phyloP scores from a whole-genome alignment of 2,113 vertebrate species.

The Cepphus grylle region DNA sequence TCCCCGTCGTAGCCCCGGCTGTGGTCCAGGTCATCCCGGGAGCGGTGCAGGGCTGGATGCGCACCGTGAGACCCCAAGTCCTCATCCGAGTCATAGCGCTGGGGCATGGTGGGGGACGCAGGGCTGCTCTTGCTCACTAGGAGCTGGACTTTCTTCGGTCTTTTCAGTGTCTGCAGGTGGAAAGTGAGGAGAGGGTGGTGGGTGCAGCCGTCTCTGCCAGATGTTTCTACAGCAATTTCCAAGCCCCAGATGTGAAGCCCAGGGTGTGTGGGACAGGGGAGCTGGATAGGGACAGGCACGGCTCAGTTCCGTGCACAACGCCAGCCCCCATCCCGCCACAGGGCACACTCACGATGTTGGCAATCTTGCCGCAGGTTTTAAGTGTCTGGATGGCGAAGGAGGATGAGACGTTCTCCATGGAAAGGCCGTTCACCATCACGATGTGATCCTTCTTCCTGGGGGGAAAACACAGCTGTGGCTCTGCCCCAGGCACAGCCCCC shows the following conservation, averaged over 20 bases:
- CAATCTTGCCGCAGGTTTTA: constrained; percentile 82
- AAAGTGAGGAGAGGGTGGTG: not conserved
- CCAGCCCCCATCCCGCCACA: accelerated
- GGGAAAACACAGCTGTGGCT: not conserved
- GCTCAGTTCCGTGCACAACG: accelerated
- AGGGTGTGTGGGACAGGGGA: not conserved
- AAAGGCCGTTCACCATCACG: constrained; percentile 93
- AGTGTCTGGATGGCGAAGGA: constrained; percentile 88
- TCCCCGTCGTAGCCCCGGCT: constrained; percentile 78
- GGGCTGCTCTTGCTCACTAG: constrained; percentile 59
- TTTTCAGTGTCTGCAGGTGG: constrained; percentile 84
- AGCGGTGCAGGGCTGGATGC: not conserved
- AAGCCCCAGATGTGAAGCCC: not conserved
- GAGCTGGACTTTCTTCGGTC: constrained; percentile 83
- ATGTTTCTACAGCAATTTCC: not conserved
- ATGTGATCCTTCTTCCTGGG: constrained; percentile 87
- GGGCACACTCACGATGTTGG: constrained; percentile 84
- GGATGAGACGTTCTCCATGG: constrained; percentile 86
- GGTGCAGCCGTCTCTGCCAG: not conserved
- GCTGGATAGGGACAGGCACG: not conserved
- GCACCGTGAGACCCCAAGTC: not conserved
- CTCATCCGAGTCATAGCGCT: not conserved
- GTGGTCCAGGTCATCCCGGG: constrained; percentile 46
- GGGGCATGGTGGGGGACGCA: constrained; percentile 54
- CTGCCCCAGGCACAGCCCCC: not conserved